Base-by-base conservation (phyloP, 2,888 invertebrate genomes). In the Caradrina clavipalpis region DNA sequence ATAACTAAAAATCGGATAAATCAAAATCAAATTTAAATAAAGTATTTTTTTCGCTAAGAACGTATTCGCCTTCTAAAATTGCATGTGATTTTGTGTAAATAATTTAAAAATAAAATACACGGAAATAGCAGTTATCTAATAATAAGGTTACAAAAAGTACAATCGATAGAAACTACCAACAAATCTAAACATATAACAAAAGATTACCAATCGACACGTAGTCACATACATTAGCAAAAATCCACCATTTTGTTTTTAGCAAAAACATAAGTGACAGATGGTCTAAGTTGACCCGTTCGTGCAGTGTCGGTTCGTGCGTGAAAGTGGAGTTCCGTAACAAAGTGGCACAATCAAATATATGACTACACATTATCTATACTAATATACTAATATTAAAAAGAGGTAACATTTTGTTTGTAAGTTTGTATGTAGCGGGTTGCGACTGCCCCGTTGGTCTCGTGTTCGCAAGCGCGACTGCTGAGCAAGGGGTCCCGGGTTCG, bases 271-370 rank as follows among this genome's bases (percentile, higher is more conserved):
- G 49, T 67, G 68, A 70, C 74, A 60, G 62, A 73, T 77, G 69
- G 57, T 69, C 13, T 68, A 64, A 66, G 80, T 56, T 74, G 78
- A 71, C 78, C 71, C 75, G 79, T 51, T 62, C 61, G 57, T 68
- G 67, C 74, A 55, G 56, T 69, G 73, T 57, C 19, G 60, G 57
- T 49, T 70, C 70, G 75, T 78, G 75, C 81, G 81, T 72, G 80
- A 80, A 80, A 80, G 80, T 78, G 69, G 69, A 58, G 78, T 75
- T 80, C 72, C 80, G 80, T 67, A 65, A 76, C 71, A 59, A 80
- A 81, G 75, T 78, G 51, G 80, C 75, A 78, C 80, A 80, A 75
- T 80, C 71, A 78, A 80, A 80, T 78, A 80, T 77, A 80, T 75
- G 78, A 61, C 71, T 56, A 63, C 74, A 78, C 69, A 72, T 80